phyloP scores from a whole-genome alignment of 2,113 vertebrate species.

The cattle (Bos taurus) region ARS-UCD2.0 NC_037348.1:27426501-27427000 shows the following conservation, averaged over 20 bases:
- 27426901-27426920: neutral
- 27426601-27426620: fast-evolving
- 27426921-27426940: neutral
- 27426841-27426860: conserved; percentile 95
- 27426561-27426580: neutral
- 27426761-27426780: conserved; percentile 91
- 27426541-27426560: neutral
- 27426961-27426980: neutral
- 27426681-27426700: neutral
- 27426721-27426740: neutral
- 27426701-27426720: neutral
- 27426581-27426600: neutral
- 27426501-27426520: neutral
- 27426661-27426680: neutral
- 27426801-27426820: conserved; percentile 90
- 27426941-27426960: neutral
- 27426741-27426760: neutral
- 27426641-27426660: neutral
- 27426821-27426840: conserved; percentile 97
- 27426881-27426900: conserved; percentile 72
- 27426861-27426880: conserved; percentile 88
- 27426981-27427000: neutral
- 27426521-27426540: neutral
- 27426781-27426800: conserved; percentile 86
- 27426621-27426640: neutral